phyloP scores from a whole-genome alignment of 2,888 invertebrate species.

The Caenorhabditis macrosperma region DNA sequence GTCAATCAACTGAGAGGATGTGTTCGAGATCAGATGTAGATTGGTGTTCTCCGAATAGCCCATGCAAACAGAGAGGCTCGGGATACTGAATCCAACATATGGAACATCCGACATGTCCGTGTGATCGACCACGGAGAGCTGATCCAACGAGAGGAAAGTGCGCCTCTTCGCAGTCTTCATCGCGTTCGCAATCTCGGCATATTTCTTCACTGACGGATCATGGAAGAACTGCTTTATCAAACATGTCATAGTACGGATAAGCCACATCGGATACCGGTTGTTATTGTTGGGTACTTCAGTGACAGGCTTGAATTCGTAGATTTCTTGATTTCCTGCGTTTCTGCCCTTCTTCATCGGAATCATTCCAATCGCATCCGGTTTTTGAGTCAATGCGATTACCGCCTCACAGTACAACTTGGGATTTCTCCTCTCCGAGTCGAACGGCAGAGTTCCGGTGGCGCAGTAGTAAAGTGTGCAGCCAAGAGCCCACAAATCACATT shows the following conservation, averaged over 20 bases:
- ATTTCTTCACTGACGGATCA: conserved; percentile 48
- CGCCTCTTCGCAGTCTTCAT: conserved; percentile 11
- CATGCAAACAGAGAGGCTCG: conserved; percentile 39
- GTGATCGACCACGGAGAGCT: conserved; percentile 43
- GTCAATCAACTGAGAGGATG: not conserved
- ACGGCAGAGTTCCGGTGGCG: conserved; percentile 56
- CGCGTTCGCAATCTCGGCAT: conserved; percentile 41
- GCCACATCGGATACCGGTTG: conserved; percentile 53
- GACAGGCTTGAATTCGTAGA: conserved; percentile 30
- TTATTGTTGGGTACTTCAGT: conserved; percentile 30
- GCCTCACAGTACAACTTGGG: conserved; percentile 27
- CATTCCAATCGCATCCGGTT: conserved; percentile 50
- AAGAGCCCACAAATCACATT: conserved; percentile 64
- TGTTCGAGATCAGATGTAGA: conserved; percentile 37
- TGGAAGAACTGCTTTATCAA: conserved; percentile 58
- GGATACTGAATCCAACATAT: conserved; percentile 28
- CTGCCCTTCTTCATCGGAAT: not conserved
- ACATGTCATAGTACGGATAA: conserved; percentile 43
- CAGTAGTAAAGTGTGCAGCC: conserved; percentile 62
- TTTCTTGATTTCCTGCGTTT: not conserved
- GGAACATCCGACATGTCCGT: conserved; percentile 37
- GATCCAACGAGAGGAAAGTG: conserved; percentile 45
- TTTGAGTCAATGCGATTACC: not conserved
- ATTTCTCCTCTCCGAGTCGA: conserved; percentile 32
- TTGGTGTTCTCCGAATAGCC: conserved; percentile 36